Evolutionary conservation across 2,113 vertebrate genomes (phyloP).

Genomic region (Morone chrysops): DNA sequence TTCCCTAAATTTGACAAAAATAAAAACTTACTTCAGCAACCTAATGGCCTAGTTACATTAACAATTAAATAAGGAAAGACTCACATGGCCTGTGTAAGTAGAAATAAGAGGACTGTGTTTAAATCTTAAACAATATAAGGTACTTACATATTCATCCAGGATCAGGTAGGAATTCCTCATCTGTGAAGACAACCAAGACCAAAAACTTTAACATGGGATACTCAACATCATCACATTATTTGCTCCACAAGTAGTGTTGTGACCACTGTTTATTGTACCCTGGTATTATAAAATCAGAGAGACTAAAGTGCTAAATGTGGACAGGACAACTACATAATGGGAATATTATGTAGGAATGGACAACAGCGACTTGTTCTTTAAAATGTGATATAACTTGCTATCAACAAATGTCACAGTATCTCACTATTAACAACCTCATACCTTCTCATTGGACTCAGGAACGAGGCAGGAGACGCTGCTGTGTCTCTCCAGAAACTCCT

Average conservation of each 20-base stretch:
- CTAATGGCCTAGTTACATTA: background rate
- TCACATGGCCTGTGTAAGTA: background rate
- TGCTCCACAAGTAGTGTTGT: too few species aligned
- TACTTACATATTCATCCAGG: conserved; percentile 98
- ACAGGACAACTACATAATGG: too few species aligned
- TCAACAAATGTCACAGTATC: too few species aligned
- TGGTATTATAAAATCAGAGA: too few species aligned
- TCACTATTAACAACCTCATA: conserved; percentile 57
- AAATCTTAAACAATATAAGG: conserved; percentile 5
- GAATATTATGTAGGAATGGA: too few species aligned
- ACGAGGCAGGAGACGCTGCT: conserved; percentile 88
- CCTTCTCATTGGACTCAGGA: conserved; percentile 95
- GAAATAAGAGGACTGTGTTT: background rate
- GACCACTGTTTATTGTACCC: too few species aligned
- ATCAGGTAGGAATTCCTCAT: conserved; percentile 98
- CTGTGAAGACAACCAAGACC: conserved; percentile 78
- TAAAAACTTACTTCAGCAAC: background rate
- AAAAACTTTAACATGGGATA: background rate
- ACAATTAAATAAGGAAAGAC: background rate
- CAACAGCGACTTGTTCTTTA: too few species aligned
- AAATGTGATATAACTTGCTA: too few species aligned
- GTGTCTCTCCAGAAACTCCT: conserved; percentile 89
- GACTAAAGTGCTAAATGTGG: too few species aligned
- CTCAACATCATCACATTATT: background rate
- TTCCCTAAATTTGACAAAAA: background rate